Conservation (phyloP, 2,113 vertebrate species). For the Nettapus auritus region DNA sequence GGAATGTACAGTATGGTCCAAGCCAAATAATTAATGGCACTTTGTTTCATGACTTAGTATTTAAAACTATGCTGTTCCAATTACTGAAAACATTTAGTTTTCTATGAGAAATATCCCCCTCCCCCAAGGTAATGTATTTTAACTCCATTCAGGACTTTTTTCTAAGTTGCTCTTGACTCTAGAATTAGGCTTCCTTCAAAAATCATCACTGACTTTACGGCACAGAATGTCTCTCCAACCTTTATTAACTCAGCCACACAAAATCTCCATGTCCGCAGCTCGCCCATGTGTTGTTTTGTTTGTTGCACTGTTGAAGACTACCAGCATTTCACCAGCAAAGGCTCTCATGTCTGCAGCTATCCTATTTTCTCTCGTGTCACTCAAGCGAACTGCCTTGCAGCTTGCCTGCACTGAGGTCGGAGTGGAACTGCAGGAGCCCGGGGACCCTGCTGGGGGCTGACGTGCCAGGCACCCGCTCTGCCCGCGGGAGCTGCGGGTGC, state of each 20-base stretch:
- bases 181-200: not conserved
- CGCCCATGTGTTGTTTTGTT: not conserved
- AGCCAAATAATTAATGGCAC: not conserved
- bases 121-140: not conserved
- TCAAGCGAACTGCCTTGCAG: not conserved
- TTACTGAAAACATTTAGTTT: not conserved
- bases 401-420: not conserved
- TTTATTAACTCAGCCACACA: not conserved
- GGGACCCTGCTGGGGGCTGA: not conserved
- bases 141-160: not conserved
- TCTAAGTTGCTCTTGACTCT: not conserved
- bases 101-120: not conserved
- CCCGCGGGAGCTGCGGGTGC: not conserved
- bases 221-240: not conserved
- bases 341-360: not conserved
- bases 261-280: rapidly evolving
- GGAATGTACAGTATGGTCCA: not conserved
- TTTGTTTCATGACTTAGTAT: not conserved
- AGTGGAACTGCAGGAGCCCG: not conserved
- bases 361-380: rapidly evolving
- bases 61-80: not conserved
- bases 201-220: not conserved
- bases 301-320: not conserved
- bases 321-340: not conserved
- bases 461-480: rapidly evolving